These are phyloP conservation scores for Euplexia lucipara DNA, from an alignment of 2,888 invertebrate genomes.

Conservation along the genomic window DNA sequence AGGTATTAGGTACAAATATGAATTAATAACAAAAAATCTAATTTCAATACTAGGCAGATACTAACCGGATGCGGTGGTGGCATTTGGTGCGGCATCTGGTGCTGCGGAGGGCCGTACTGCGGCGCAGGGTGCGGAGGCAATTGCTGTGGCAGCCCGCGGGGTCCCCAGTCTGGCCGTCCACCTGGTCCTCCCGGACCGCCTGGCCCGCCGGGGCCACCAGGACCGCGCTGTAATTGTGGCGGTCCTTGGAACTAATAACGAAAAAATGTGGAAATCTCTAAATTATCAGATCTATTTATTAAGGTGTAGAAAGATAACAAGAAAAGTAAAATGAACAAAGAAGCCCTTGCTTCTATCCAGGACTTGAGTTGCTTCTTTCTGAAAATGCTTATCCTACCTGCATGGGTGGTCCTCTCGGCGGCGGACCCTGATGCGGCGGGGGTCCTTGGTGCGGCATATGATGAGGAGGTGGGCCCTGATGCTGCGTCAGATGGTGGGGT, in stretches of 20 bases:
- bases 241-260: constrained; percentile 82
- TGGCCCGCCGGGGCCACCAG: constrained; percentile 71
- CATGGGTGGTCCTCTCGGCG: constrained; percentile 92
- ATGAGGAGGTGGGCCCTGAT: constrained; percentile 86
- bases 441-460: constrained; percentile 88
- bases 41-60: not conserved
- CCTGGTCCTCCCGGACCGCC: constrained; percentile 76
- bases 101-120: constrained; percentile 87
- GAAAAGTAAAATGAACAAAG: no score
- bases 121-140: constrained; percentile 84
- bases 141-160: constrained; percentile 82
- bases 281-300: no score
- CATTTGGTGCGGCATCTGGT: constrained; percentile 87
- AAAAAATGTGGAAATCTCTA: no score
- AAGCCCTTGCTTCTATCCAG: no score
- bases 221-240: constrained; percentile 81
- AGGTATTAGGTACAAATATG: no score
- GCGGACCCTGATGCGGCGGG: constrained; percentile 90
- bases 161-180: constrained; percentile 85
- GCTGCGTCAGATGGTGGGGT: constrained; percentile 86
- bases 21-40: no score
- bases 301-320: no score
- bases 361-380: not conserved
- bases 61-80: constrained; percentile 85
- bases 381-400: constrained; percentile 72